Evolutionary conservation across 2,797 vertebrate species (phyloP), one percentile per base, ranked within the genome.

Genomic region (Peromyscus aztecus): DNA sequence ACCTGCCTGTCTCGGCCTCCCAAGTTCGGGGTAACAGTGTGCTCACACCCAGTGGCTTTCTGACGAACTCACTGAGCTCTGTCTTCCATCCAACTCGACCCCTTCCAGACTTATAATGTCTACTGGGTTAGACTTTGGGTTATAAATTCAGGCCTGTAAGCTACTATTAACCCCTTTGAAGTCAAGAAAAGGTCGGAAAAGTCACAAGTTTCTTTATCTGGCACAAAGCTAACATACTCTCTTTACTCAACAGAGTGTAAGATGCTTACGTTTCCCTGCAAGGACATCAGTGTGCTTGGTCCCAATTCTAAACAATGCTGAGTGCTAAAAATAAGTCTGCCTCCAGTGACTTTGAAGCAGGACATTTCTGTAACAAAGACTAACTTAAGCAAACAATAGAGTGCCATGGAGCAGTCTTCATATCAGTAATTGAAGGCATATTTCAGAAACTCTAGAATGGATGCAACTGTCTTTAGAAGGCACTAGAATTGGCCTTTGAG

Each of bases 171-270:
- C 46, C 61, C 77, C 82, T 84, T 80, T 67, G n/a, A 78, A 94
- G 37, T 83, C 73, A 80, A 94, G 83, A 78, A 91, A 90, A 63
- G 2, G 1, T 78, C 75, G 97, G 90, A 91, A 96, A 75, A 95
- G 61, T 49, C 71, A 43, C 6, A 55, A 21, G 19, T 34, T 40
- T 95, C 93, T 97, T 97, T 71, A 85, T 90, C 40, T 78, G 52
- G n/a, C 24, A n/a, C 61, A 43, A 86, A 14, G 23, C 57, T 93
- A 29, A 76, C 69, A 29, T 46, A 76, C 43, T 73, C 71, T 77
- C 10, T 63, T 76, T 90, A 34, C 81, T 78, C 83, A 95, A 88
- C 61, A 91, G 95, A 73, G 8, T 76, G 24, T 76, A 7, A 89
- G 37, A 29, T 87, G 43, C 19, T 80, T 96, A 63, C n/a, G 9